Evolutionary conservation across 2,113 vertebrate genomes (phyloP).

Genomic region (Aviceda subcristata): DNA sequence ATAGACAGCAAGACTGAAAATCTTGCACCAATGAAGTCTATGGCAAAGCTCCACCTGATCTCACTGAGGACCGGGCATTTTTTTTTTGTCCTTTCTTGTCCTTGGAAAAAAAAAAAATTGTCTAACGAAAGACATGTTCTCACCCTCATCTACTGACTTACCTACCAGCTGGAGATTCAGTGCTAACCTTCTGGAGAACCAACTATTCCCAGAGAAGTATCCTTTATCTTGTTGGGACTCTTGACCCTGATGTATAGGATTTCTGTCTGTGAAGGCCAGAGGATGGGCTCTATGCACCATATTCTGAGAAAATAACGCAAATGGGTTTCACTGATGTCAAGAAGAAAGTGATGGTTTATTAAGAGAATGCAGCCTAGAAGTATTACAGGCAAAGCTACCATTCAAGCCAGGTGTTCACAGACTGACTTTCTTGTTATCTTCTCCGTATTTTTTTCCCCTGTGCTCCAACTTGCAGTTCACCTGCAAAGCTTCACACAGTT

Average conservation of each 20-base stretch:
- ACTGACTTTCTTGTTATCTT: not conserved
- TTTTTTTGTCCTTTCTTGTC: not conserved
- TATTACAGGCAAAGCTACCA: not conserved
- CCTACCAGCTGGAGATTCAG: not conserved
- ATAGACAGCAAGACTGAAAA: not conserved
- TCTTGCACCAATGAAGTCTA: not conserved
- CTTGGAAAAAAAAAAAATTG: not conserved
- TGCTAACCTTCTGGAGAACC: not conserved
- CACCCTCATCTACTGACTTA: not conserved
- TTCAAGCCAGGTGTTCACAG: not conserved
- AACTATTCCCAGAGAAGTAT: not conserved
- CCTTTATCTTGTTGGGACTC: not conserved
- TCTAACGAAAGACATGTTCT: not conserved
- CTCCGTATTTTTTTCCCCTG: not conserved
- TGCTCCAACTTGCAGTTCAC: not conserved
- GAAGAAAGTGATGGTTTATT: not conserved
- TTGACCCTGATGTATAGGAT: not conserved
- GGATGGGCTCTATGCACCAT: not conserved
- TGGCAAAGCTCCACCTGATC: not conserved
- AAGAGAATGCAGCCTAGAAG: not conserved
- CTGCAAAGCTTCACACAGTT: not conserved
- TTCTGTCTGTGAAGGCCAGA: not conserved
- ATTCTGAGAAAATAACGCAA: not conserved
- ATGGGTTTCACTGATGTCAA: not conserved
- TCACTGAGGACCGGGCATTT: not conserved